Conservation (phyloP, 2,113 vertebrate genomes). For the Epinephelus lanceolatus region DNA sequence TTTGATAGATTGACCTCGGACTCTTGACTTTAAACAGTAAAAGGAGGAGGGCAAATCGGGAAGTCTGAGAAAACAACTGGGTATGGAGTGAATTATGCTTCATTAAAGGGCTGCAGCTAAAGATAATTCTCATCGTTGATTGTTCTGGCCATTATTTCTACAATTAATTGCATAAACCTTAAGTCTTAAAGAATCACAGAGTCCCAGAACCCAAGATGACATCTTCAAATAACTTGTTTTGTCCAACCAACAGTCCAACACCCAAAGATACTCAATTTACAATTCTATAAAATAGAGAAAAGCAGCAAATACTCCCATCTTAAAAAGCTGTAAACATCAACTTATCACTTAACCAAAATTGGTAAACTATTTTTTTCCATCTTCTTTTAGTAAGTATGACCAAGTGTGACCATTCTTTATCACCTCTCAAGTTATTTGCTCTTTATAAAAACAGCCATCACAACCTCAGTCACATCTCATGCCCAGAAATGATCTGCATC, state of each 20-base stretch:
- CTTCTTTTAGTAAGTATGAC: too few species aligned
- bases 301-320: too few species aligned
- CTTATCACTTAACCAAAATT: too few species aligned
- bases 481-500: not conserved
- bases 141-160: not conserved
- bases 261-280: too few species aligned
- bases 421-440: not conserved
- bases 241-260: too few species aligned
- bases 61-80: slow-evolving; percentile 45
- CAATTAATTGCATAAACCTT: not conserved
- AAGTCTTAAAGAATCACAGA: not conserved
- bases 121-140: not conserved
- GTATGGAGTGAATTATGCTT: not conserved
- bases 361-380: too few species aligned
- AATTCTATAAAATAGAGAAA: too few species aligned
- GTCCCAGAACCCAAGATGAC: too few species aligned
- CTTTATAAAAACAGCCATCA: not conserved
- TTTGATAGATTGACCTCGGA: slow-evolving; percentile 84
- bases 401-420: not conserved
- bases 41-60: slow-evolving; percentile 58
- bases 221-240: too few species aligned
- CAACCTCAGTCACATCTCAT: not conserved
- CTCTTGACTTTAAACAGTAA: slow-evolving; percentile 71
- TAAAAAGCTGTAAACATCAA: too few species aligned
- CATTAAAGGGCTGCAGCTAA: not conserved